Conservation (phyloP, 2,113 vertebrate genomes). For the Thamnaconus septentrionalis region DNA sequence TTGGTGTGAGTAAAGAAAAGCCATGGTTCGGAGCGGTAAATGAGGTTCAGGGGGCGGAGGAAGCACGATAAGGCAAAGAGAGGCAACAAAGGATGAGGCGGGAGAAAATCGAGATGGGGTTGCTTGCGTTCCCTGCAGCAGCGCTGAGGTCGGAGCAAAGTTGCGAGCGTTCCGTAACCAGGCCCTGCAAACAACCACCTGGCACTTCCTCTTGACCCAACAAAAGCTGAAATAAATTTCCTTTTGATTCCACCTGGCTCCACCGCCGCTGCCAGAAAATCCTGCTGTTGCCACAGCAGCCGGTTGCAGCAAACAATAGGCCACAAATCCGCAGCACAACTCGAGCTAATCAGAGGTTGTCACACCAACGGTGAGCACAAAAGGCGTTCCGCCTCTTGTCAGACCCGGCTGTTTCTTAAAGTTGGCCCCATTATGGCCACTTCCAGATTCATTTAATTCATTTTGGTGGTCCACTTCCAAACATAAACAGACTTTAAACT, state of each 20-base stretch:
- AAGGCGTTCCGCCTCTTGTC: conserved; percentile 48
- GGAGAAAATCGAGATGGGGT: neutral
- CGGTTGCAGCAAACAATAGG: too few relatives aligned
- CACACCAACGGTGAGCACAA: conserved; percentile 66
- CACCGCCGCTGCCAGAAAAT: too few relatives aligned
- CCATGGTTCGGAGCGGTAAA: too few relatives aligned
- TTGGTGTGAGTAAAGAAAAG: conserved; percentile 20
- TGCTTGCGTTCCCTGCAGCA: too few relatives aligned
- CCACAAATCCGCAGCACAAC: too few relatives aligned
- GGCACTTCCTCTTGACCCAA: conserved; percentile 69
- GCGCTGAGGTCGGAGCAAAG: conserved; percentile 23
- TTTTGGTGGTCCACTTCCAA: too few relatives aligned
- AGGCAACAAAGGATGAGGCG: neutral
- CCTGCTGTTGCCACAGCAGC: too few relatives aligned
- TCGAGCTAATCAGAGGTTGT: too few relatives aligned
- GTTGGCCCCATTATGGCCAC: neutral
- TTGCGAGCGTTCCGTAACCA: conserved; percentile 28
- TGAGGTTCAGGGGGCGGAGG: neutral
- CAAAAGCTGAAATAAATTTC: conserved; percentile 12
- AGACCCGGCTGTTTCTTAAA: neutral
- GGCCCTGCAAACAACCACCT: conserved; percentile 70
- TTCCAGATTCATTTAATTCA: neutral
- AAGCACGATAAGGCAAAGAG: neutral
- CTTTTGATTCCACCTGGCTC: too few relatives aligned
- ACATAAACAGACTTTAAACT: neutral